Conservation (phyloP, 1,140 invertebrate species). For the Planococcus citri region DNA sequence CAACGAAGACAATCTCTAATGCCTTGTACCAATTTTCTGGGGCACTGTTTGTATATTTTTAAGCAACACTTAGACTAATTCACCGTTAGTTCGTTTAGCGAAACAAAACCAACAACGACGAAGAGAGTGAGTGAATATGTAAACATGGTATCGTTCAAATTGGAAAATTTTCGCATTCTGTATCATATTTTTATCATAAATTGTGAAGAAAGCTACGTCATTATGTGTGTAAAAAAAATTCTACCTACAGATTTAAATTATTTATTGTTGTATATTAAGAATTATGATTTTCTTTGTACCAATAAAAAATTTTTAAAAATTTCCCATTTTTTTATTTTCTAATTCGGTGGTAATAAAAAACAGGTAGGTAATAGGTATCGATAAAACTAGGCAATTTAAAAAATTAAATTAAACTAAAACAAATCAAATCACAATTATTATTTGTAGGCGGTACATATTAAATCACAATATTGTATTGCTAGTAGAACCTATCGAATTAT, state of each 20-base stretch:
- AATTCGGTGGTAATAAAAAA: too few species aligned
- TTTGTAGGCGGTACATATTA: too few species aligned
- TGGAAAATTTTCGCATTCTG: too few species aligned
- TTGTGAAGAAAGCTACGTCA: too few species aligned
- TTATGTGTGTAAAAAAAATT: neutral
- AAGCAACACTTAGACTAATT: neutral
- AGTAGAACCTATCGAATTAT: neutral
- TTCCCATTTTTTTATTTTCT: neutral
- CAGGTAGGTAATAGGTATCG: too few species aligned
- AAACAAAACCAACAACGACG: too few species aligned
- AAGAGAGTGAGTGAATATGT: too few species aligned
- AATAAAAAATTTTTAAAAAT: neutral
- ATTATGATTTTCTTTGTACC: neutral
- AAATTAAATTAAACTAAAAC: too few species aligned
- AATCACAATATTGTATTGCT: neutral
- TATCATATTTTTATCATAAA: too few species aligned
- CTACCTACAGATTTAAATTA: neutral
- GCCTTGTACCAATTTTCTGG: neutral
- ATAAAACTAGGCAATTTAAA: too few species aligned
- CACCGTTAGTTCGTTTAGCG: neutral
- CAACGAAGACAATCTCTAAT: neutral
- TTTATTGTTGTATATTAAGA: neutral
- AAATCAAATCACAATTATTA: neutral
- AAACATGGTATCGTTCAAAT: too few species aligned
- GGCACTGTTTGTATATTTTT: neutral